Percentiles rank a stretch among this genome's conserved stretches.
Conservation (phyloP, 2,797 vertebrate genomes). For the Enteromius viviparus region DNA sequence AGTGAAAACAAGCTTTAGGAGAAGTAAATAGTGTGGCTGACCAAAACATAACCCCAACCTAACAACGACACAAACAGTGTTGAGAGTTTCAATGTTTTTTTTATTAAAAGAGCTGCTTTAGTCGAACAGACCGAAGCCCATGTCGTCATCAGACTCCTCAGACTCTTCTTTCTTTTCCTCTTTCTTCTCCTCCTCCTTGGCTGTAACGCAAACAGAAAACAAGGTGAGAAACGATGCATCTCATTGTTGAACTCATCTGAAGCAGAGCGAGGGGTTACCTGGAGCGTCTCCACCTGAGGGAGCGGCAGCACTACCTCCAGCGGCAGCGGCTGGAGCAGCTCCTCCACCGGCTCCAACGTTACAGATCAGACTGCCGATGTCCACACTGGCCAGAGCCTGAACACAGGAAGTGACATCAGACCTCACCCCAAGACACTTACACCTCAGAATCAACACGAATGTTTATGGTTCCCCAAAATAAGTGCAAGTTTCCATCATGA, state of each 20-base stretch:
- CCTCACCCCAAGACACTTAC: too few relatives aligned
- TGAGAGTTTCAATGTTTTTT: constrained; percentile 56
- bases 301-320: constrained; percentile 65
- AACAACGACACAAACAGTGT: not conserved
- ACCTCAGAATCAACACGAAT: not conserved
- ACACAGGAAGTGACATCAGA: constrained; percentile 17
- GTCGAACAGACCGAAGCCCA: constrained; percentile 99
- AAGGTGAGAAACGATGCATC: not conserved
- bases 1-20: not conserved
- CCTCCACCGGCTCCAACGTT: constrained; percentile 92
- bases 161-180: constrained; percentile 98
- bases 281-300: constrained; percentile 73
- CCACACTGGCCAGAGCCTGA: constrained; percentile 88
- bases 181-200: constrained; percentile 95
- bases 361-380: constrained; percentile 94
- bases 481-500: not conserved
- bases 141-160: constrained; percentile 96
- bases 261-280: constrained; percentile 62
- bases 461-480: not conserved
- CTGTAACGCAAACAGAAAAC: constrained; percentile 69
- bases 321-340: constrained; percentile 68
- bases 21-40: not conserved
- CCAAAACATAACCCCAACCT: not conserved
- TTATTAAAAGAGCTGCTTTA: constrained; percentile 82
- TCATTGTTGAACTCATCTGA: not conserved